Conservation (phyloP, 2,888 invertebrate genomes). For the Drosophila melanosoma region DNA sequence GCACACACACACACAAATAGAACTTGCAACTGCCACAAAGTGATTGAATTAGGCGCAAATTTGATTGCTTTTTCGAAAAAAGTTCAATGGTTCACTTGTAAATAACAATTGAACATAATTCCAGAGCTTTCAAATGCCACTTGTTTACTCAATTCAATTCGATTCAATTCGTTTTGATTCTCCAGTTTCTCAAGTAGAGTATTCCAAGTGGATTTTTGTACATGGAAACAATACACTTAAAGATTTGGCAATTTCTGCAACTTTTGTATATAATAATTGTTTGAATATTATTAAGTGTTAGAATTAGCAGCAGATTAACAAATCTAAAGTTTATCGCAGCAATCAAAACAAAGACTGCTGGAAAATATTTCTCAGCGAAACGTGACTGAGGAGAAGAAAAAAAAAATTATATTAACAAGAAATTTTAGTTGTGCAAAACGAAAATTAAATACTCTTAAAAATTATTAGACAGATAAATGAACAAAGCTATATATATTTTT, state of each 20-base stretch:
- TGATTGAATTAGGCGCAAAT: constrained; percentile 62
- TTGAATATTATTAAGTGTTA: constrained; percentile 20
- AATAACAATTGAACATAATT: constrained; percentile 37
- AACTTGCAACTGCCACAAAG: constrained; percentile 31
- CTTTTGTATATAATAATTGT: constrained; percentile 22
- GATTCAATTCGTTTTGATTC: constrained; percentile 6
- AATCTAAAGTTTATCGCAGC: not conserved
- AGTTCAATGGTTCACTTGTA: constrained; percentile 68
- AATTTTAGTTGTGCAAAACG: not conserved
- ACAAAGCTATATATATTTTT: not conserved
- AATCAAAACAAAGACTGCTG: not conserved
- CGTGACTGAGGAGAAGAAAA: not conserved
- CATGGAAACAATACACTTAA: constrained; percentile 59
- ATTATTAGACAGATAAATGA: not conserved
- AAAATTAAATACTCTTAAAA: not conserved
- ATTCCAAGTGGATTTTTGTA: constrained; percentile 36
- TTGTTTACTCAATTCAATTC: constrained; percentile 53
- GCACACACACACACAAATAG: constrained; percentile 52
- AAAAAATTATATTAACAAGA: not conserved
- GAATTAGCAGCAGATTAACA: constrained; percentile 30
- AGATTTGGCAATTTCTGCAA: constrained; percentile 67
- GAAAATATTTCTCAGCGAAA: constrained; percentile 3
- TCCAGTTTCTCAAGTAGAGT: constrained; percentile 44
- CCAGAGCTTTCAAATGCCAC: constrained; percentile 49
- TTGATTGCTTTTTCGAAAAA: constrained; percentile 70